Conservation (phyloP, 2,113 vertebrate genomes). For the Alexandromys fortis region DNA sequence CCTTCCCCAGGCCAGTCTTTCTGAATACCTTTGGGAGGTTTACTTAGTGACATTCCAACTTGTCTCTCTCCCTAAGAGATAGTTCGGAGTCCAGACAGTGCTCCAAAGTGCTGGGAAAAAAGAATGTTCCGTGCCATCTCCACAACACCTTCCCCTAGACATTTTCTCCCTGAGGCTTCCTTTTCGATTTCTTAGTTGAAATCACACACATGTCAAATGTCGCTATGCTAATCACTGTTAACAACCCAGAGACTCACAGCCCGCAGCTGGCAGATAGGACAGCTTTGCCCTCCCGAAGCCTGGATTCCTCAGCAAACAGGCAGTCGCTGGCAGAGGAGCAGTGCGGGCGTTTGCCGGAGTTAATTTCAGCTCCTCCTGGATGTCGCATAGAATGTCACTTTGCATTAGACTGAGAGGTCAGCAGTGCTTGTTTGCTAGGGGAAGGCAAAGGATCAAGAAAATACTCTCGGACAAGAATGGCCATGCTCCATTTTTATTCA, state of each 20-base stretch:
- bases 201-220: constrained; percentile 14
- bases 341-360: constrained; percentile 30
- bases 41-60: background rate
- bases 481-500: background rate
- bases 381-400: constrained; percentile 25
- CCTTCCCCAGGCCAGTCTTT: background rate
- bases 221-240: constrained; percentile 31
- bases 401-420: constrained; percentile 41
- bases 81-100: background rate
- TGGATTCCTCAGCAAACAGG: background rate
- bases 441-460: constrained; percentile 30
- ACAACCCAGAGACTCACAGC: background rate
- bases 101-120: background rate
- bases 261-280: background rate
- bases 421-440: constrained; percentile 3
- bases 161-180: background rate
- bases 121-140: background rate
- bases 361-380: constrained; percentile 24
- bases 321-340: background rate
- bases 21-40: background rate
- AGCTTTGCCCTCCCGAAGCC: constrained; percentile 9
- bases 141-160: background rate
- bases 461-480: constrained; percentile 35
- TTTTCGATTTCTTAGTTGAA: constrained; percentile 48
- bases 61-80: background rate